phyloP scores from a whole-genome alignment of 2,113 vertebrate species.

The Solea solea region DNA sequence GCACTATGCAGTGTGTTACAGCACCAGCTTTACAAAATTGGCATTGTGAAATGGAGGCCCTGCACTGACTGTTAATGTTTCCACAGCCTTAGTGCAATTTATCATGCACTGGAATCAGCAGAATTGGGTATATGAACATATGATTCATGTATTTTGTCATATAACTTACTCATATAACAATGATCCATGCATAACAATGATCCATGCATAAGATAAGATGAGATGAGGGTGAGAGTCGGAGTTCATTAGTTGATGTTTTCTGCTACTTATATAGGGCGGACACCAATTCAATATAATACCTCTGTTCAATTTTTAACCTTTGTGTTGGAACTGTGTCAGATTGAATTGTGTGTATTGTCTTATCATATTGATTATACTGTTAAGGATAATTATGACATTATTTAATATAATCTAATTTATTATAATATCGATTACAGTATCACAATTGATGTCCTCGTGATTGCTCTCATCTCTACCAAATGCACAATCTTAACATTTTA shows the following conservation, averaged over 20 bases:
- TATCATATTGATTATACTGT: not conserved
- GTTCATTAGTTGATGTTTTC: not conserved
- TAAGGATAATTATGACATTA: not conserved
- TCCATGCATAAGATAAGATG: not conserved
- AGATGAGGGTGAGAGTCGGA: not conserved
- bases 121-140: not conserved
- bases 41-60: conserved; percentile 46
- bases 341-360: not conserved
- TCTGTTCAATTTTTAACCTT: not conserved
- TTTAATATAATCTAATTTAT: no score
- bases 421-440: no score
- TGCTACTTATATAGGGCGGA: not conserved
- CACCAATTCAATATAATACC: not conserved
- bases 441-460: no score
- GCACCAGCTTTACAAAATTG: conserved; percentile 51
- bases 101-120: conserved; percentile 28
- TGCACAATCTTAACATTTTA: no score
- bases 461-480: no score
- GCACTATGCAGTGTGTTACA: conserved; percentile 45
- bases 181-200: not conserved
- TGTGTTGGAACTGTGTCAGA: not conserved
- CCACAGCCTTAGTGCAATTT: conserved; percentile 18
- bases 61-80: conserved; percentile 17
- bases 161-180: not conserved
- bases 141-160: not conserved